Conservation (phyloP, 1,140 invertebrate genomes). For the Philotrypesis tridentata region DNA sequence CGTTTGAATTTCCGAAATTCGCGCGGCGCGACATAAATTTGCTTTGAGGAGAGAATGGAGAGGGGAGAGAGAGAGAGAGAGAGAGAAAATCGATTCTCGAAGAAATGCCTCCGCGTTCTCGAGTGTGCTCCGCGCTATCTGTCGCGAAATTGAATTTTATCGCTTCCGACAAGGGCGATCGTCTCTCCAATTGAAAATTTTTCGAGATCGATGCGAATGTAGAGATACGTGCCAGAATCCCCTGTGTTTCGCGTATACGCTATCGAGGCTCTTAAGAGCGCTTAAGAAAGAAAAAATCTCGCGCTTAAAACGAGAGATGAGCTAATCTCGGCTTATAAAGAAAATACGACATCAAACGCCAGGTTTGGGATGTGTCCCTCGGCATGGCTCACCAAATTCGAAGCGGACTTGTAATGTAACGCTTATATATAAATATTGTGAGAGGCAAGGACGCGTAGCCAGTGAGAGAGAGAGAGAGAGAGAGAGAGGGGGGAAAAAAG, state of each 20-base stretch:
- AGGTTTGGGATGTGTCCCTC: neutral
- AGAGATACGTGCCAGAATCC: neutral
- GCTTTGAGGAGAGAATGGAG: too few species aligned
- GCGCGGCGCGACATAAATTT: neutral
- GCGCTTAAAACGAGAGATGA: neutral
- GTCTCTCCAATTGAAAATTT: neutral
- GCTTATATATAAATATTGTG: neutral
- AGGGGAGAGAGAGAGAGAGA: too few species aligned
- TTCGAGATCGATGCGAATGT: neutral
- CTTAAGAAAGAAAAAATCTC: neutral
- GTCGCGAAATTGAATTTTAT: neutral
- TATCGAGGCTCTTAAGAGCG: too few species aligned
- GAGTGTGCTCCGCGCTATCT: neutral
- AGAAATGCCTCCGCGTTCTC: neutral
- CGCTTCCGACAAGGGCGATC: neutral
- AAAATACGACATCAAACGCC: constrained; percentile 1
- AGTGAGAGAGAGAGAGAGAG: neutral
- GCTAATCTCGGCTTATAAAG: neutral
- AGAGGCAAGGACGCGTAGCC: neutral
- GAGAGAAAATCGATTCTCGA: neutral
- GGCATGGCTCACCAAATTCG: neutral
- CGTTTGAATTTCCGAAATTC: neutral
- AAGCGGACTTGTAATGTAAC: neutral
- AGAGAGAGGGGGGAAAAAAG: neutral
- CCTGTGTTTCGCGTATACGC: too few species aligned